Evolutionary conservation across 2,888 invertebrate genomes (phyloP).

Genomic region (Amphipoea lucens): DNA sequence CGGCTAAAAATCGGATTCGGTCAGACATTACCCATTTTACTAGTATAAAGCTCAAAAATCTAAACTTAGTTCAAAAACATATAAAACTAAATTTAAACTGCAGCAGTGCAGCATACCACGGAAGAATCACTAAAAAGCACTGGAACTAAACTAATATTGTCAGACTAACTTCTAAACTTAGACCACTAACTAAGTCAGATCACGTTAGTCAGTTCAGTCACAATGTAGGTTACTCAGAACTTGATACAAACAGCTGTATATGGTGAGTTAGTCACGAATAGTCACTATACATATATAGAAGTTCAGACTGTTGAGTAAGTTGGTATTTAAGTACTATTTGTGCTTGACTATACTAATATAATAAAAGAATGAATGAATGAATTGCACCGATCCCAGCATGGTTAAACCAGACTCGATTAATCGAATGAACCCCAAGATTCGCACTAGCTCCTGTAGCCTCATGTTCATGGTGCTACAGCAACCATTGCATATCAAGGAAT

Average conservation of each 20-base stretch:
- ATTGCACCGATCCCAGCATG: no score
- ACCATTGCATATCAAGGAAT: no score
- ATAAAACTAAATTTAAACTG: conserved; percentile 6
- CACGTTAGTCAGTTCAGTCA: conserved; percentile 50
- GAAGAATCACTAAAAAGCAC: conserved; percentile 15
- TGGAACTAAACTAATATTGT: conserved; percentile 28
- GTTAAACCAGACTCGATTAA: no score
- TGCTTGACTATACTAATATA: no score
- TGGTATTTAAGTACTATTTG: no score
- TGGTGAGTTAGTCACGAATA: conserved; percentile 46
- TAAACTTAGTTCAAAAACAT: neutral
- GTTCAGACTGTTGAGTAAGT: neutral
- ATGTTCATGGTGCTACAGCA: no score
- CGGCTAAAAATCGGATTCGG: no score
- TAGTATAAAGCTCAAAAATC: neutral
- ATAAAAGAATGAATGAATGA: no score
- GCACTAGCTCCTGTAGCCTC: no score
- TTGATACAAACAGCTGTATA: conserved; percentile 31
- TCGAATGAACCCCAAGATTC: no score
- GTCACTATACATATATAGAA: conserved; percentile 35
- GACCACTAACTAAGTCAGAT: conserved; percentile 16
- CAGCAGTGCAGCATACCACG: neutral
- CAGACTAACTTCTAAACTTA: conserved; percentile 10
- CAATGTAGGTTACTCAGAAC: conserved; percentile 44
- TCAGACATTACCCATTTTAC: neutral